Evolutionary conservation across 2,113 vertebrate species (phyloP).

Genomic region (Ceyx cyanopectus): DNA sequence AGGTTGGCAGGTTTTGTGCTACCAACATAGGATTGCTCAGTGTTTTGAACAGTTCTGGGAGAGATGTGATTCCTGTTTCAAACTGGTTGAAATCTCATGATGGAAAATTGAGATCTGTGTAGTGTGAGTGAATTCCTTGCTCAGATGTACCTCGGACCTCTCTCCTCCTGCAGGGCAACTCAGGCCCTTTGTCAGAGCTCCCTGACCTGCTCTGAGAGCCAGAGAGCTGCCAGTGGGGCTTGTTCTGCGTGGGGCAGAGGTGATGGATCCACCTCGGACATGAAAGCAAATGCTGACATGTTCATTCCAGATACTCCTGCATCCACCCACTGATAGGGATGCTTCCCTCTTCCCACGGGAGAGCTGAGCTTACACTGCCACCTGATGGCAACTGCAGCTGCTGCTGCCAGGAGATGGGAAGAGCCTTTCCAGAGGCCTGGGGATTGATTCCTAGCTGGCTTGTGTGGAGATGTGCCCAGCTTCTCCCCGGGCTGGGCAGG

Average conservation of each 20-base stretch:
- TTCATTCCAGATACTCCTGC: constrained; percentile 49
- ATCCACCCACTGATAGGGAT: constrained; percentile 51
- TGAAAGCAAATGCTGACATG: constrained; percentile 54
- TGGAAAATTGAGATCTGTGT: not conserved
- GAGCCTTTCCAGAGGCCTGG: not conserved
- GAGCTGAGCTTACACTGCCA: constrained; percentile 76
- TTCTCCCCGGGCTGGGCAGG: not conserved
- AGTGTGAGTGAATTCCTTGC: not conserved
- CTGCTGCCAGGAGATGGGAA: not conserved
- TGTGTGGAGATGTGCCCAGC: not conserved
- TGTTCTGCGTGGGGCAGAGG: constrained; percentile 65
- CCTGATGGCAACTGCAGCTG: constrained; percentile 74
- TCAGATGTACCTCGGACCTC: not conserved
- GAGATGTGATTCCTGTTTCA: not conserved
- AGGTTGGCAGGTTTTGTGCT: not conserved
- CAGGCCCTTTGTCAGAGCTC: not conserved
- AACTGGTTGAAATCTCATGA: not conserved
- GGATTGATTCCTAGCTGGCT: not conserved
- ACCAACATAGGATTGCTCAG: not conserved
- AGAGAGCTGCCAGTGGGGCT: too few species aligned
- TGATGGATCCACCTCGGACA: constrained; percentile 73
- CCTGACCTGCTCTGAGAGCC: not conserved
- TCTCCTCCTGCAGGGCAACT: not conserved
- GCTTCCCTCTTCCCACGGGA: constrained; percentile 39
- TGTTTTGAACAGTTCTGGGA: not conserved